Base-by-base conservation (phyloP, 2,113 vertebrate species). In the Callopanchax toddi region DNA sequence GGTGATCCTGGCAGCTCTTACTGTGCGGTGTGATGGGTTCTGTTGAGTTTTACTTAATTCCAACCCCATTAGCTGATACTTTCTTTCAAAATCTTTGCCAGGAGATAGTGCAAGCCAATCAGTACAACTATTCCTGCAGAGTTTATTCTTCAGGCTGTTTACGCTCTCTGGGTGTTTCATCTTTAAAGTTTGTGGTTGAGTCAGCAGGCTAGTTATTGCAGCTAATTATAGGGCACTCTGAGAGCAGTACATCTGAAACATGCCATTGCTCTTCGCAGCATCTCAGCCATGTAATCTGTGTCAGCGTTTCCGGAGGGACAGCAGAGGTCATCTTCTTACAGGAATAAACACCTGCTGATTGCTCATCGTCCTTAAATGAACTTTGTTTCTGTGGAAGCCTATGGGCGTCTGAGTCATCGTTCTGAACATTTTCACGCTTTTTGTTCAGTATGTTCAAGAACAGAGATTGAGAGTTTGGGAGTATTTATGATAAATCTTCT, bases 301-400 rank as follows among this genome's bases (percentile, higher is more conserved):
- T 22, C 58, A 48, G 18, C 43, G 11, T 60, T 46, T 34, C 26
- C 17, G 34, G 12, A 7, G 11, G 10, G 52, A 54, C 11, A 37
- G 11, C 8, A 18, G 0, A 21, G 34, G 20, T 54, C 18, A 36
- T 54, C 18, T 22, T 3, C 52, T 53, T 20, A 18, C n/a, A 20
- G 11, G 20, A n/a, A 32, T 34, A 8, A 46, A 46, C 11, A 22
- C 48, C 6, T 39, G 21, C 53, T 73, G 57, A 72, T 56, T 67
- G 60, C 17, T 10, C 21, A 48, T 48, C 45, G 16, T n/a, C 16
- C 15, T 22, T 9, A 18, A 29, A 3, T 4, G 10, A 52, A 11
- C 13, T 10, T 50, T 29, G 16, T 15, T 43, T n/a, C 40, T 29
- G 11, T 37, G 6, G 5, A 32, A 8, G 6, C 8, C 9, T 29